Conservation (phyloP, 2,888 invertebrate genomes). For the Drosophila colorata region DNA sequence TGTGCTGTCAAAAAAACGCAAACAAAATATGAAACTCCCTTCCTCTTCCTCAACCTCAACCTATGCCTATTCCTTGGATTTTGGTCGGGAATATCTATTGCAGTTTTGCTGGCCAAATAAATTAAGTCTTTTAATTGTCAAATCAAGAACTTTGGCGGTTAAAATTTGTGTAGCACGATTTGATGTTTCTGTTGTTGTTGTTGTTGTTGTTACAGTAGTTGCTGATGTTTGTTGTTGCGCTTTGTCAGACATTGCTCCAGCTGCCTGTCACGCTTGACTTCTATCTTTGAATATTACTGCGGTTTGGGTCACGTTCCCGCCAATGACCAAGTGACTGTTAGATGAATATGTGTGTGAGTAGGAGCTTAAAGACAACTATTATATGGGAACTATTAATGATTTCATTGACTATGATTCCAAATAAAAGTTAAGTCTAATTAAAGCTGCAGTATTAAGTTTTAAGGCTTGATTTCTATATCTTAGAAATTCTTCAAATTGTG, state of each 20-base stretch:
- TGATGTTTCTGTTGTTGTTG: slow-evolving; percentile 21
- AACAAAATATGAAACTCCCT: slow-evolving; percentile 59
- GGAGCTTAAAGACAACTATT: not conserved
- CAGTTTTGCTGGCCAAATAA: slow-evolving; percentile 53
- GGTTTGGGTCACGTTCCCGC: slow-evolving; percentile 63
- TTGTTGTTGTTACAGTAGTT: slow-evolving; percentile 27
- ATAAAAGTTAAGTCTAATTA: too few relatives aligned
- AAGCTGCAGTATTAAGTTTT: too few relatives aligned
- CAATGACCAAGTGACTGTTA: slow-evolving; percentile 13
- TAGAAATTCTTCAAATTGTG: too few relatives aligned
- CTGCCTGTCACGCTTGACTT: slow-evolving; percentile 65
- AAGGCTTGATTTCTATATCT: too few relatives aligned
- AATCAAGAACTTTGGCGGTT: slow-evolving; percentile 65
- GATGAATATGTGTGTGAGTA: slow-evolving; percentile 2
- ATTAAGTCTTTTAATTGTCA: slow-evolving; percentile 74
- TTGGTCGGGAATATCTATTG: slow-evolving; percentile 42
- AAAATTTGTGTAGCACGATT: slow-evolving; percentile 61
- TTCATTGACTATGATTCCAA: too few relatives aligned
- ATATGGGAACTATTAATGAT: too few relatives aligned
- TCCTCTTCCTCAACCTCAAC: slow-evolving; percentile 24
- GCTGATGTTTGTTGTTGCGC: slow-evolving; percentile 24
- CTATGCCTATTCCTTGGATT: slow-evolving; percentile 27
- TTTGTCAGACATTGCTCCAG: slow-evolving; percentile 24
- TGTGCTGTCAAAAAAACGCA: slow-evolving; percentile 67
- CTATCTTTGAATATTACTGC: slow-evolving; percentile 46